Base-by-base conservation (phyloP, 2,113 vertebrate genomes). In the Protomyctophum bolini region DNA sequence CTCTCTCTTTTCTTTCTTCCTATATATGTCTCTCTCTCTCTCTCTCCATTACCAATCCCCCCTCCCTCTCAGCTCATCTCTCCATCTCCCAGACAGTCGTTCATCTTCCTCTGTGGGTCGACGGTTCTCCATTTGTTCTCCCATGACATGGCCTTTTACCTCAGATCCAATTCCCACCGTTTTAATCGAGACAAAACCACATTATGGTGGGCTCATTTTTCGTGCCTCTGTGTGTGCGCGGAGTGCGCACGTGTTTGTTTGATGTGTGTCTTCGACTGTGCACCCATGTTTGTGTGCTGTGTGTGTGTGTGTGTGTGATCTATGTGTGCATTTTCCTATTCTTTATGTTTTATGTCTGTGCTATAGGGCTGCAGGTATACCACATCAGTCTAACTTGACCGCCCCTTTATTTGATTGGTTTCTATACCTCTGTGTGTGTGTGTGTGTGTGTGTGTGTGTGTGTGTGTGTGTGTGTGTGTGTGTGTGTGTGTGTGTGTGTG, bases 61-160 rank as follows among this genome's bases (percentile, higher is more conserved):
- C 46, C 49, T 48, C 29, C 8, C 68, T 70, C 70, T 63, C 69
- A 15, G 57, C 84, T 80, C 79, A 81, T 83, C 84, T 84, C 84
- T 88, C 84, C 77, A 81, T 89, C 82, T 85, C 75, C 63, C 79
- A 83, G 86, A 86, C 83, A 79, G 76, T 89, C 89, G 71, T 87
- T 92, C 88, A 89, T 90, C 88, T 91, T 91, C 84, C 71, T 11
- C 66, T 71, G 15, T 49, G 75, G 68, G 76, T 75, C 49, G 63
- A 79, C 47, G 77, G 75, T 81, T 80, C 33, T 41, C 83, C 87
- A 89, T 93, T 85, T 88, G 82, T 87, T 88, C 81, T 80, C 82
- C 72, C 82, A 65, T 79, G 87, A 92, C 88, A 83, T 85, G 90
- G 85, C 89, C 89, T 91, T 91, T 91, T 90, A 86, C 88, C 82